Evolutionary conservation across 1,140 invertebrate species (phyloP).

Genomic region (Chymomyza costata): DNA sequence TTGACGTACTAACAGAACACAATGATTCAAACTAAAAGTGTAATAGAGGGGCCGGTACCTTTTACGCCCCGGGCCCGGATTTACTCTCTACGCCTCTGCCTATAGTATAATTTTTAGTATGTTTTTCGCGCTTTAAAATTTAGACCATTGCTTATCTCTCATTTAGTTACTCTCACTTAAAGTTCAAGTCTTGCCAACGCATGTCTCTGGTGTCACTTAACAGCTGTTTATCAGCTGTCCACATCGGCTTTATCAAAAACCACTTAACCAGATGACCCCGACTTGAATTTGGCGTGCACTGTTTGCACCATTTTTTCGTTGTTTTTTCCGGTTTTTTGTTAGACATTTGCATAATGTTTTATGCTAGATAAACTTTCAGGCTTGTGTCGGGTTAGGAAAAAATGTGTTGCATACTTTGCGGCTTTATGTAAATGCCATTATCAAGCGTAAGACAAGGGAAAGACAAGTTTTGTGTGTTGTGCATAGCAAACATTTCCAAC

Average conservation of each 20-base stretch:
- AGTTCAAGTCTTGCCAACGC: too few relatives aligned
- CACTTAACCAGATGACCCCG: conserved; percentile 40
- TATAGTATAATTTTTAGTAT: too few relatives aligned
- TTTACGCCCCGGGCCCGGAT: too few relatives aligned
- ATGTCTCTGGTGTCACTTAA: conserved; percentile 63
- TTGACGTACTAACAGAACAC: too few relatives aligned
- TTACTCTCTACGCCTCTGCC: too few relatives aligned
- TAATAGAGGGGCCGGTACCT: too few relatives aligned
- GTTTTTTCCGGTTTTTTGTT: too few relatives aligned
- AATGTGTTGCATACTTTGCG: conserved; percentile 68
- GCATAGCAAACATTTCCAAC: conserved; percentile 35
- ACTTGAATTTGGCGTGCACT: neutral
- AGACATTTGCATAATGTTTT: conserved; percentile 68
- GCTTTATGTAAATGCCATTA: conserved; percentile 61
- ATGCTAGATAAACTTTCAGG: conserved; percentile 56
- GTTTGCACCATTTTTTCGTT: conserved; percentile 12
- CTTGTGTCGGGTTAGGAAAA: conserved; percentile 38
- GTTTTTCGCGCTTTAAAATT: too few relatives aligned
- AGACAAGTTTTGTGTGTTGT: conserved; percentile 31
- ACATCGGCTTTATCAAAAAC: conserved; percentile 35
- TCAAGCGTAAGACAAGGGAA: conserved; percentile 23
- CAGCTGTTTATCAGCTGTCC: conserved; percentile 54
- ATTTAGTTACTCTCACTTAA: too few relatives aligned
- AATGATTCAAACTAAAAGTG: too few relatives aligned
- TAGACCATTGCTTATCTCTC: too few relatives aligned